These are phyloP conservation scores for Macrochelys suwanniensis DNA, from an alignment of 2,797 vertebrate species.

Conservation along the genomic window DNA sequence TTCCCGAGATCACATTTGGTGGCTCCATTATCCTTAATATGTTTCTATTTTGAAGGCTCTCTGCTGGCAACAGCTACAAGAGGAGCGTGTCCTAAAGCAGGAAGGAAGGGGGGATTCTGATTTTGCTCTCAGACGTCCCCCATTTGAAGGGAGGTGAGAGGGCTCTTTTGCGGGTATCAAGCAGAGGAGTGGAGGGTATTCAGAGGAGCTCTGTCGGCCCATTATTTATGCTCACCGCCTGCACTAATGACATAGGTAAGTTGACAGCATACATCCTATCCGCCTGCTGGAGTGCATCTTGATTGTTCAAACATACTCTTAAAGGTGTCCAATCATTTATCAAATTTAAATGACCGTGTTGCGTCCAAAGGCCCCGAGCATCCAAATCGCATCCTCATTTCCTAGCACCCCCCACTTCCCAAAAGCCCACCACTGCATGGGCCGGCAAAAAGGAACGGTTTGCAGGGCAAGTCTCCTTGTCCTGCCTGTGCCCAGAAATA, in stretches of 20 bases:
- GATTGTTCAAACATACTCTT: slow-evolving; percentile 78
- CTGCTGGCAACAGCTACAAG: background rate
- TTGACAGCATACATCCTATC: slow-evolving; percentile 76
- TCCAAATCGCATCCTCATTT: background rate
- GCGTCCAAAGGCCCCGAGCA: background rate
- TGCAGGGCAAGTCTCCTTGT: background rate
- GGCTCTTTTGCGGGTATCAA: slow-evolving; percentile 1
- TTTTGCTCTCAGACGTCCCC: background rate
- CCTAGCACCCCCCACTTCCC: background rate
- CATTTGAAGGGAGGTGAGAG: background rate
- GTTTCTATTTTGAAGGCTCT: background rate
- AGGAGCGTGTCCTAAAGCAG: background rate
- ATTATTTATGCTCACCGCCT: slow-evolving; percentile 64
- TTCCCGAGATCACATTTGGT: background rate
- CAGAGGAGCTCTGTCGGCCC: background rate
- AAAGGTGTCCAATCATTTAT: slow-evolving; percentile 73
- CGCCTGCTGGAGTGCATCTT: slow-evolving; percentile 77
- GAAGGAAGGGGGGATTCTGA: background rate
- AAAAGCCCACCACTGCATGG: background rate
- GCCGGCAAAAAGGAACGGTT: no score
- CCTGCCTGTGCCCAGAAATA: background rate
- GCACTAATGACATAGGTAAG: slow-evolving; percentile 72
- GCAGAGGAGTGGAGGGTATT: background rate
- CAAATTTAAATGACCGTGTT: slow-evolving; percentile 69
- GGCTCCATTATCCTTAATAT: background rate